Evolutionary conservation across 2,888 invertebrate species (phyloP).

Genomic region (Calliopum simillimum): DNA sequence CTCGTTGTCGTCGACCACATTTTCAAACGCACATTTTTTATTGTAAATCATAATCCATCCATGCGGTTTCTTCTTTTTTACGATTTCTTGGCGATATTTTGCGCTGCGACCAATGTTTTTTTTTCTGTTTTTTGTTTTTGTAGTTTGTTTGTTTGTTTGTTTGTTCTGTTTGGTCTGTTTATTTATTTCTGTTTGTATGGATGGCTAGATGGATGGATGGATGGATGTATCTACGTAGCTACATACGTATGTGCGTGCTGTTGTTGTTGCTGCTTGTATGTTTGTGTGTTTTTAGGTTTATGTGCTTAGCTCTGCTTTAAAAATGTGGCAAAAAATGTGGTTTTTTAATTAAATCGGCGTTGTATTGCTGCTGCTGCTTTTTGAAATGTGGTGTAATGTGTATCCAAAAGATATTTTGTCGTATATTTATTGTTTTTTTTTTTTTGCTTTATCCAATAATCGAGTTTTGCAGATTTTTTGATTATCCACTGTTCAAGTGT

Average conservation of each 20-base stretch:
- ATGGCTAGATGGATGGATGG: background rate
- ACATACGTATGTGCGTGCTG: background rate
- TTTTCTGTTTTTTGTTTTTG: background rate
- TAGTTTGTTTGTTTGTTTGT: background rate
- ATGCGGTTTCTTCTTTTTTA: constrained; percentile 8
- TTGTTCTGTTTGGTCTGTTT: background rate
- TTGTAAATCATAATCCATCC: constrained; percentile 43
- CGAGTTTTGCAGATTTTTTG: too few species aligned
- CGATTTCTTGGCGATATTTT: constrained; percentile 4
- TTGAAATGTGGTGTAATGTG: too few species aligned
- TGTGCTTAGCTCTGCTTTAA: too few species aligned
- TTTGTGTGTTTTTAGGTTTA: background rate
- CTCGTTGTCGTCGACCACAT: constrained; percentile 49
- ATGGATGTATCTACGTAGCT: background rate
- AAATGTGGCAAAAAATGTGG: too few species aligned
- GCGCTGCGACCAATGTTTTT: background rate
- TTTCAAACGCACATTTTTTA: constrained; percentile 47
- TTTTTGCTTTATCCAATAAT: too few species aligned
- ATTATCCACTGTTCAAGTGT: too few species aligned
- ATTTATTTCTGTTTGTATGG: background rate
- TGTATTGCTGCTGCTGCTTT: too few species aligned
- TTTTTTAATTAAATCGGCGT: too few species aligned
- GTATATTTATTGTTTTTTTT: too few species aligned
- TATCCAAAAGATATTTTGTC: too few species aligned
- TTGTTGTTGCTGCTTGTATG: background rate